A percentile compares a stretch with the other conserved stretches of the same genome.
phyloP scores from a whole-genome alignment of 2,113 vertebrate genomes.

The Anhinga rufa region DNA sequence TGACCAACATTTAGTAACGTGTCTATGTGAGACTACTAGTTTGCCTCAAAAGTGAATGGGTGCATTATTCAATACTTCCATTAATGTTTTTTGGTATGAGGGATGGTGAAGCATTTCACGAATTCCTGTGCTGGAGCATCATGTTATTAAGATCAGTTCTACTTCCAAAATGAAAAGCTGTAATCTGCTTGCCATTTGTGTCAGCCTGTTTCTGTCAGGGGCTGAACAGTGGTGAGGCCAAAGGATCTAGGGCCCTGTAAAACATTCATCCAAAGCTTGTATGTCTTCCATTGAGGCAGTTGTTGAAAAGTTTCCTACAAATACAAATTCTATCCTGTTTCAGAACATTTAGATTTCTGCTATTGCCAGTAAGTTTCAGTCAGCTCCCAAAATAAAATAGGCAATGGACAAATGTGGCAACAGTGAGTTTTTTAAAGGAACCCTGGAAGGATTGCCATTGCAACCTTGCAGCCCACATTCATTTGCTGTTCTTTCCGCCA shows the following conservation, averaged over 20 bases:
- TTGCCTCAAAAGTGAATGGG: neutral
- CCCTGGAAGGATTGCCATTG: neutral
- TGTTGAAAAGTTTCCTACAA: neutral
- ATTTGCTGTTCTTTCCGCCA: neutral
- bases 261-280: neutral
- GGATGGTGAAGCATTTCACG: neutral
- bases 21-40: neutral
- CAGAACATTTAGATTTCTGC: neutral
- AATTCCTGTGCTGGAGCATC: neutral
- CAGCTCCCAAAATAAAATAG: neutral
- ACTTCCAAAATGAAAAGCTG: neutral
- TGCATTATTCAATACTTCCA: neutral
- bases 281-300: neutral
- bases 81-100: neutral
- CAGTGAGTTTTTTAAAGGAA: neutral
- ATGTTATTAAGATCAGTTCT: neutral
- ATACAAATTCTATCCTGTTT: neutral
- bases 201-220: neutral
- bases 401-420: neutral
- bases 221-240: neutral
- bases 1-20: neutral
- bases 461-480: neutral
- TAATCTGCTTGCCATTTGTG: neutral
- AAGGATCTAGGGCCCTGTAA: neutral
- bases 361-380: neutral